Base-by-base conservation (phyloP, 2,113 vertebrate species). In the Phaetusa simplex region DNA sequence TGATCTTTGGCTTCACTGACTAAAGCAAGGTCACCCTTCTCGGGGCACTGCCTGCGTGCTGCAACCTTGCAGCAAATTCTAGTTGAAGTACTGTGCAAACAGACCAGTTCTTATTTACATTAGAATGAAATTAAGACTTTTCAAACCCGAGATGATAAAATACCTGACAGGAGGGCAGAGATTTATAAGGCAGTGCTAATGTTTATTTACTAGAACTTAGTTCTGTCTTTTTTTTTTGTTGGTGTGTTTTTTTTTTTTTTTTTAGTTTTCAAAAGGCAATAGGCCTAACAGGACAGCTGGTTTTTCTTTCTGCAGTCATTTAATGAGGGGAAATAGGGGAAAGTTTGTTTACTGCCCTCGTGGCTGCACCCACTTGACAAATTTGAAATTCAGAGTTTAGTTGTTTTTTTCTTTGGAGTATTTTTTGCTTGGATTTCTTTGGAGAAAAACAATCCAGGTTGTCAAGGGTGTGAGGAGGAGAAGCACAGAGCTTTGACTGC, bases 31-130 rank as follows among this genome's bases (percentile, higher is more conserved):
- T 95, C 86, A 87, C 43, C 70, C 52, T 92, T 94, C 90, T 82
- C 0, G 3, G 77, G 58, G 73, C 88, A 83, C 87, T 97, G 88
- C 62, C 72, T 86, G 40, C 58, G 11, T 62, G 43, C 86, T 95
- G 85, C 91, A 93, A 45, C 80, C 78, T 91, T 78, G 77, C 73
- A 91, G 71, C 85, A 91, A 94, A 91, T 65, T 82, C 78, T 50
- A 79, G 59, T n/a, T 82, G 32, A 82, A 94, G 42, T 55, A 34
- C 65, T 95, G 55, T 95, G 95, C 90, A 97, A 97, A 97, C 83
- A 97, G 66, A 97, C 81, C 61, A 56, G 92, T 72, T 92, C 93
- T 77, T 94, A 91, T 94, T 97, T 97, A 90, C 94, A 82, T 84
- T 79, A 88, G 85, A 92, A 87, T 87, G 55, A 95, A 96, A 96